Conservation (phyloP, 2,888 invertebrate species). For the Yponomeuta malinellus region DNA sequence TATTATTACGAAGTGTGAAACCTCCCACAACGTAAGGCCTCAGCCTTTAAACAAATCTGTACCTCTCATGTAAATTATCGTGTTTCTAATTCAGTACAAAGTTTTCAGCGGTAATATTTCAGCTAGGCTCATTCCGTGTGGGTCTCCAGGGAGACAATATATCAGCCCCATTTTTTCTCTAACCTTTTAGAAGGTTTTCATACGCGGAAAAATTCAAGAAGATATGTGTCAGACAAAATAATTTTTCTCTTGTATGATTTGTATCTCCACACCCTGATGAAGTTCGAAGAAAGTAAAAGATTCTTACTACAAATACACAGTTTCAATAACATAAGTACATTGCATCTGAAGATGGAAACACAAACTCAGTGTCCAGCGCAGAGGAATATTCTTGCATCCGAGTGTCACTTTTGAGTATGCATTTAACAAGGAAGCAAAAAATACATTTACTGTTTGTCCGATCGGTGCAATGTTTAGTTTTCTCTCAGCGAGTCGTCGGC, state of each 20-base stretch:
- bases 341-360: no score
- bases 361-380: no score
- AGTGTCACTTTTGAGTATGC: no score
- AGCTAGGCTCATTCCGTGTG: slow-evolving; percentile 45
- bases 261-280: not conserved
- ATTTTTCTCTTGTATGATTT: not conserved
- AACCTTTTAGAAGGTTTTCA: slow-evolving; percentile 43
- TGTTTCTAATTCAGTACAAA: slow-evolving; percentile 29
- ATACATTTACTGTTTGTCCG: not conserved
- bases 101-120: slow-evolving; percentile 44
- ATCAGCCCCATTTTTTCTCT: slow-evolving; percentile 53
- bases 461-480: slow-evolving; percentile 23
- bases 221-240: slow-evolving; percentile 9
- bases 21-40: not conserved
- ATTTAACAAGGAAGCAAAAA: no score
- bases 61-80: slow-evolving; percentile 18
- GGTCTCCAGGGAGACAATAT: slow-evolving; percentile 50
- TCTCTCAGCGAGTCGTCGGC: slow-evolving; percentile 23
- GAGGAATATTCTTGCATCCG: no score
- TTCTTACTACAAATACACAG: no score
- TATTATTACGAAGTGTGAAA: not conserved
- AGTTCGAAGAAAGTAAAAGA: no score
- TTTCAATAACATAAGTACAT: no score
- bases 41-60: not conserved
- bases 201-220: not conserved